These are phyloP conservation scores for Lycocorax pyrrhopterus DNA, from an alignment of 2,113 vertebrate genomes.

Conservation along the genomic window DNA sequence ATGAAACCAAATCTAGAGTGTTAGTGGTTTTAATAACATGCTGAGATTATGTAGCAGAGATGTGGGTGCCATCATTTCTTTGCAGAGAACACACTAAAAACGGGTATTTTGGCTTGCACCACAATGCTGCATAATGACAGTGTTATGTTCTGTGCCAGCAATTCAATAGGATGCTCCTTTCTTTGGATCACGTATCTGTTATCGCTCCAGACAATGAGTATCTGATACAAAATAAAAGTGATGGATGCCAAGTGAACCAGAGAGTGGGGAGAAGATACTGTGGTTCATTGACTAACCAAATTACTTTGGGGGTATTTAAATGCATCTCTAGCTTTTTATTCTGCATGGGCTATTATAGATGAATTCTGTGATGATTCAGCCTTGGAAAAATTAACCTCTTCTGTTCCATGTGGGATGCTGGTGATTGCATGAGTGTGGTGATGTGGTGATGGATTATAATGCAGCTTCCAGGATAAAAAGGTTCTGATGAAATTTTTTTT, in stretches of 20 bases:
- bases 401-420: neutral
- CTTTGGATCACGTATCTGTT: constrained; percentile 54
- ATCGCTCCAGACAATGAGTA: constrained; percentile 61
- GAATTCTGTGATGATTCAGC: constrained; percentile 47
- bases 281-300: constrained; percentile 71
- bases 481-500: neutral
- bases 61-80: neutral
- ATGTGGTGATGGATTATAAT: neutral
- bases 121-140: neutral
- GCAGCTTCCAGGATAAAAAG: neutral
- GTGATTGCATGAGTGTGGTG: fast-evolving
- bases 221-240: constrained; percentile 73
- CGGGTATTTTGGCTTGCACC: constrained; percentile 33
- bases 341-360: constrained; percentile 51
- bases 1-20: neutral
- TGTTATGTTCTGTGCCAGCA: constrained; percentile 45
- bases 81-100: constrained; percentile 9
- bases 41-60: neutral
- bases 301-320: constrained; percentile 69
- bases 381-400: constrained; percentile 56
- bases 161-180: constrained; percentile 37
- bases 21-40: constrained; percentile 15
- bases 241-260: constrained; percentile 63
- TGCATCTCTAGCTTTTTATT: constrained; percentile 59
- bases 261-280: constrained; percentile 44